These are phyloP conservation scores for Aviceda subcristata DNA, from an alignment of 2,113 vertebrate species.

Conservation along the genomic window DNA sequence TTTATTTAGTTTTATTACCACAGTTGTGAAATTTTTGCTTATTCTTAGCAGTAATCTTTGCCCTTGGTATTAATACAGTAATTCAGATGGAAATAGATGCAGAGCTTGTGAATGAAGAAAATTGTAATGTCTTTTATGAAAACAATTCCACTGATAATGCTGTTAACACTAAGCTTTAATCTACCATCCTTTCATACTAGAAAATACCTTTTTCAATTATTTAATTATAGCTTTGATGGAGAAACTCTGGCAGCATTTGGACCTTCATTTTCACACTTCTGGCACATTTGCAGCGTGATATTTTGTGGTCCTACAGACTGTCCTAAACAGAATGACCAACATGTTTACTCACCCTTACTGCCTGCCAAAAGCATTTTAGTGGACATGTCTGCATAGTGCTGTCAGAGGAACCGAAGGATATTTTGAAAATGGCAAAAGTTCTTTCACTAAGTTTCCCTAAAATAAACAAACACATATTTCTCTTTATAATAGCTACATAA, in stretches of 20 bases:
- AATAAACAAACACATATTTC: background rate
- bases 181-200: background rate
- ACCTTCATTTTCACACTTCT: background rate
- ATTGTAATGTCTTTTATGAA: background rate
- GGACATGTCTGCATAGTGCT: conserved; percentile 46
- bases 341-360: conserved; percentile 61
- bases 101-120: background rate
- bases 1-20: background rate
- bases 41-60: background rate
- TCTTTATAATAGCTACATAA: background rate
- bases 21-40: background rate
- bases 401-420: conserved; percentile 68
- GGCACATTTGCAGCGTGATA: background rate
- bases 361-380: conserved; percentile 59
- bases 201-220: background rate
- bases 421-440: conserved; percentile 70
- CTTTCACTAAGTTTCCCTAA: conserved; percentile 70
- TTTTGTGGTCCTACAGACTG: background rate
- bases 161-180: background rate
- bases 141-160: background rate
- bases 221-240: background rate
- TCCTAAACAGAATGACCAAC: background rate
- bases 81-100: background rate
- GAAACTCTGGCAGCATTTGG: background rate
- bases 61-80: background rate